Conservation (phyloP, 2,888 invertebrate species). For the Mythimna pallens region DNA sequence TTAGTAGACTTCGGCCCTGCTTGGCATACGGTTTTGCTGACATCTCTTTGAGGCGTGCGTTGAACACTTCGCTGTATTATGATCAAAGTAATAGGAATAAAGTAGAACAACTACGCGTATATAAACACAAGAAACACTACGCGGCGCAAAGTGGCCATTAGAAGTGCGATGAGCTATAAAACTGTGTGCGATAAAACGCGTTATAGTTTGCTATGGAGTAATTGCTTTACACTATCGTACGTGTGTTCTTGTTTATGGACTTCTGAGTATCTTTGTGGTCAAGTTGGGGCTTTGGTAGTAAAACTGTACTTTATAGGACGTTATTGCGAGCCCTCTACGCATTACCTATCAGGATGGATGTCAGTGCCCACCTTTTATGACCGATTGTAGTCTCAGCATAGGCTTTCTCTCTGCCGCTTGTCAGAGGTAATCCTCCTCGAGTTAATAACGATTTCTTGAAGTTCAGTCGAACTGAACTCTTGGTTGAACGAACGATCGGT, state of each 20-base stretch:
- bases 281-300: conserved; percentile 9
- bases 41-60: too few species aligned
- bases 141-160: conserved; percentile 53
- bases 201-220: conserved; percentile 52
- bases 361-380: background rate
- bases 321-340: background rate
- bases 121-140: conserved; percentile 43
- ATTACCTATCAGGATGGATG: background rate
- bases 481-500: too few species aligned
- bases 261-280: conserved; percentile 37
- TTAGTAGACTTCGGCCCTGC: too few species aligned
- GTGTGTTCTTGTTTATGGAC: conserved; percentile 35
- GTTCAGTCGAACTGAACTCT: too few species aligned
- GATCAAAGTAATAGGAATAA: background rate
- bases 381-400: background rate
- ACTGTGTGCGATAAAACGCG: conserved; percentile 48
- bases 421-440: too few species aligned
- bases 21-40: too few species aligned
- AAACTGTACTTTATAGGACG: conserved; percentile 1
- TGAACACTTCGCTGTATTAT: too few species aligned
- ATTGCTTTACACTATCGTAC: conserved; percentile 50
- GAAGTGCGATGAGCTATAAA: conserved; percentile 58
- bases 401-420: too few species aligned
- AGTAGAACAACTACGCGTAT: conserved; percentile 1
- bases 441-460: too few species aligned